Percentiles rank a stretch among this genome's conserved stretches.
Conservation (phyloP, 2,797 vertebrate species). For the Dicrostonyx torquatus region DNA sequence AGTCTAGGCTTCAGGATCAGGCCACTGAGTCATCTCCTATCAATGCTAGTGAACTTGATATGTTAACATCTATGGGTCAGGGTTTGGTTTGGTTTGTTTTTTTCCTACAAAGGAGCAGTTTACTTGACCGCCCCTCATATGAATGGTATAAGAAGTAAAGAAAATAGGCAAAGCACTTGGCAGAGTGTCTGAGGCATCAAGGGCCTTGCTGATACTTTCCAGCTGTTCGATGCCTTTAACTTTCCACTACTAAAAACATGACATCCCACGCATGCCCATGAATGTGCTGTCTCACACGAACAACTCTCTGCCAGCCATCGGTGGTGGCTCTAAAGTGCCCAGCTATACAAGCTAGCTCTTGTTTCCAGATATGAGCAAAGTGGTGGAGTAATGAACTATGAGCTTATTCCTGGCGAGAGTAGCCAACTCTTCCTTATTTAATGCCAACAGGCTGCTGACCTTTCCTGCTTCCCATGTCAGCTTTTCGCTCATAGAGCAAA, state of each 20-base stretch:
- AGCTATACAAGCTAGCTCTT: conserved; percentile 33
- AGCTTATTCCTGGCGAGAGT: conserved; percentile 56
- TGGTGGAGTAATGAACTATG: background rate
- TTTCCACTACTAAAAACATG: background rate
- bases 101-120: background rate
- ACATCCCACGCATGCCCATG: background rate
- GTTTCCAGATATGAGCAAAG: conserved; percentile 59
- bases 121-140: background rate
- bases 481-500: conserved; percentile 69
- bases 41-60: background rate
- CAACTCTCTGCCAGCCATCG: background rate
- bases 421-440: conserved; percentile 66
- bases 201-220: background rate
- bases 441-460: conserved; percentile 74
- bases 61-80: background rate
- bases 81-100: background rate
- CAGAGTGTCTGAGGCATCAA: conserved; percentile 17
- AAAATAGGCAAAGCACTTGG: conserved; percentile 28
- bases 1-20: background rate
- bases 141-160: conserved; percentile 7
- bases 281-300: background rate
- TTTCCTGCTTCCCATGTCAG: conserved; percentile 59
- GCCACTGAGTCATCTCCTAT: background rate
- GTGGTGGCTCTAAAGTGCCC: conserved; percentile 24
- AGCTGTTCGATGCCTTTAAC: background rate